Evolutionary conservation across 2,888 invertebrate species (phyloP), one percentile per base, ranked within the genome.

Genomic region (Apodemia hepburni): DNA sequence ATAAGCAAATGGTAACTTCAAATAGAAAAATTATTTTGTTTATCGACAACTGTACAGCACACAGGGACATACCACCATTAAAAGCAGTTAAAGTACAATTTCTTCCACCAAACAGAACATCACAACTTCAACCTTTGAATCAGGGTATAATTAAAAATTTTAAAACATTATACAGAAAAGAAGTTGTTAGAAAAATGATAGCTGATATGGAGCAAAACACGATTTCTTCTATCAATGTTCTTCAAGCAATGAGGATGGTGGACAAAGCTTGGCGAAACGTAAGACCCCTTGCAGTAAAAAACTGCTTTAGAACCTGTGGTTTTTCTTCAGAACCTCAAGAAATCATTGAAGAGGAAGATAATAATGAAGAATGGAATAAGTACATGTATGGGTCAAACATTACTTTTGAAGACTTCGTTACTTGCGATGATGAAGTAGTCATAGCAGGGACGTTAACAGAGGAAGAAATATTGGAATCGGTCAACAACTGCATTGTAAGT

Each of bases 391-490:
- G n/a, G n/a, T 47, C 47, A 47, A 15, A 47, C 35, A 9, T 35
- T 35, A 35, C 35, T 7, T 35, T 35, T 35, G 35, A 35, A 35
- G 8, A 35, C 35, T 35, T 35, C 35, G 35, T 35, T 35, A 35
- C 9, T 35, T 35, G 59, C 63, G 51, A 27, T 38, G 33, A 51
- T 33, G 59, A 49, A 9, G 51, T 63, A 59, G 59, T 63, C 33
- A 60, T 58, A 59, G 60, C 38, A 62, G 33, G 49, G 45, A 38
- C 47, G 45, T 62, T 18, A 60, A 58, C 49, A 61, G 60, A 42
- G 64, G 60, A 47, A 58, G 58, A 63, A 49, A 17, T n/a, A 65
- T 62, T 59, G 63, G 61, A 62, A 59, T 60, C 29, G 45, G 47
- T 33, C 15, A 60, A 60, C 60, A 60, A 60, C 38, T 60, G 60